Conservation (phyloP, 2,888 invertebrate species). For the Camptogramma bilineatum region DNA sequence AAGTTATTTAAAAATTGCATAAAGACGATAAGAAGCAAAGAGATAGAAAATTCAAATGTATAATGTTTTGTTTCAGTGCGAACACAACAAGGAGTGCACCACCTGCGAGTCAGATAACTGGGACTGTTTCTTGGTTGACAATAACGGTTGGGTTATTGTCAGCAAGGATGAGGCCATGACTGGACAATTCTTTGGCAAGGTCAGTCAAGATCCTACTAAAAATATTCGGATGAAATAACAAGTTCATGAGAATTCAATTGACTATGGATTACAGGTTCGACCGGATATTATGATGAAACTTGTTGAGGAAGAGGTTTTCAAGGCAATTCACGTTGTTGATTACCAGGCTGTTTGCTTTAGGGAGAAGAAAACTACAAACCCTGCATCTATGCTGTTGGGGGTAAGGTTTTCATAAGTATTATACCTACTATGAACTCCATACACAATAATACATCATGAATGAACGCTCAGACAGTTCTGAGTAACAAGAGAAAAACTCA, state of each 20-base stretch:
- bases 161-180: conserved; percentile 90
- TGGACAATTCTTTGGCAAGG: conserved; percentile 95
- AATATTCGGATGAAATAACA: background rate
- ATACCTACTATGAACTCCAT: too few species aligned
- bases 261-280: conserved; percentile 70
- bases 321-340: conserved; percentile 90
- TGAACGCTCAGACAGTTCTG: too few species aligned
- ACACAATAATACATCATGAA: too few species aligned
- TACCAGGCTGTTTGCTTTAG: conserved; percentile 96
- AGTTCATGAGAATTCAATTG: background rate
- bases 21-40: background rate
- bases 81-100: conserved; percentile 76
- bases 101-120: conserved; percentile 86
- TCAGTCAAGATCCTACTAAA: conserved; percentile 55
- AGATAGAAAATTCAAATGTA: background rate
- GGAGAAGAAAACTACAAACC: conserved; percentile 86
- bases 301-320: conserved; percentile 91
- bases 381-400: conserved; percentile 86
- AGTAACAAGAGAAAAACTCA: background rate
- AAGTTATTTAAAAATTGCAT: too few species aligned
- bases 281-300: conserved; percentile 91
- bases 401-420: conserved; percentile 64
- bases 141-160: conserved; percentile 94
- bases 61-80: conserved; percentile 66
- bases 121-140: conserved; percentile 94